phyloP scores from a whole-genome alignment of 2,888 invertebrate species.

The Euproctis similis region DNA sequence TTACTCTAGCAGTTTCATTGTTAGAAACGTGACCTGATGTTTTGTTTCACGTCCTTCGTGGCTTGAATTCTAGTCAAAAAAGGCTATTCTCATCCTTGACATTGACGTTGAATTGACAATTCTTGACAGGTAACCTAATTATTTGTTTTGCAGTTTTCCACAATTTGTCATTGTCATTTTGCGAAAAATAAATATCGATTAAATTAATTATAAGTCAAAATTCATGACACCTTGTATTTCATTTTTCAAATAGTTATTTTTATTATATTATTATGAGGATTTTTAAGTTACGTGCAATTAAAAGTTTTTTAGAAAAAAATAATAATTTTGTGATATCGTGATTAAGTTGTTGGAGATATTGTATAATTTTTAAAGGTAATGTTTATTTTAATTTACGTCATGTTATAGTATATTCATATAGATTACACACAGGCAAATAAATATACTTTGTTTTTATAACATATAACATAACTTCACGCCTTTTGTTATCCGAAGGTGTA shows the following conservation, averaged over 20 bases:
- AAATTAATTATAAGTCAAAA: too few relatives aligned
- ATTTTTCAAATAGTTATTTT: constrained; percentile 6
- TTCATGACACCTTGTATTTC: constrained; percentile 11
- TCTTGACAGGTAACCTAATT: constrained; percentile 62
- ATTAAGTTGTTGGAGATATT: constrained; percentile 9
- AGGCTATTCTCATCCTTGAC: constrained; percentile 20
- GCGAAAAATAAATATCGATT: too few relatives aligned
- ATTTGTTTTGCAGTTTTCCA: too few relatives aligned
- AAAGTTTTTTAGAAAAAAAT: constrained; percentile 23
- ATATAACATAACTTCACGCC: too few relatives aligned
- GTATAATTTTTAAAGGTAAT: constrained; percentile 30
- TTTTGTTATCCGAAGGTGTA: too few relatives aligned
- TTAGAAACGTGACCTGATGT: constrained; percentile 14
- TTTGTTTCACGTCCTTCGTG: constrained; percentile 13
- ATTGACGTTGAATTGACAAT: constrained; percentile 59
- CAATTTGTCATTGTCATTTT: too few relatives aligned
- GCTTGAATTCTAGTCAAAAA: constrained; percentile 4
- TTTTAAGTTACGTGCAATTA: constrained; percentile 33
- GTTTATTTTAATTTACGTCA: constrained; percentile 16
- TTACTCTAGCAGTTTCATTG: constrained; percentile 12
- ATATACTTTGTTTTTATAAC: too few relatives aligned
- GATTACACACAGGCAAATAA: too few relatives aligned
- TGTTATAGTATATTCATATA: too few relatives aligned
- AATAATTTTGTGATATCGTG: constrained; percentile 13
- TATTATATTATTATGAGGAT: constrained; percentile 19